Evolutionary conservation across 2,888 invertebrate species (phyloP).

Genomic region (Limnephilus marmoratus): DNA sequence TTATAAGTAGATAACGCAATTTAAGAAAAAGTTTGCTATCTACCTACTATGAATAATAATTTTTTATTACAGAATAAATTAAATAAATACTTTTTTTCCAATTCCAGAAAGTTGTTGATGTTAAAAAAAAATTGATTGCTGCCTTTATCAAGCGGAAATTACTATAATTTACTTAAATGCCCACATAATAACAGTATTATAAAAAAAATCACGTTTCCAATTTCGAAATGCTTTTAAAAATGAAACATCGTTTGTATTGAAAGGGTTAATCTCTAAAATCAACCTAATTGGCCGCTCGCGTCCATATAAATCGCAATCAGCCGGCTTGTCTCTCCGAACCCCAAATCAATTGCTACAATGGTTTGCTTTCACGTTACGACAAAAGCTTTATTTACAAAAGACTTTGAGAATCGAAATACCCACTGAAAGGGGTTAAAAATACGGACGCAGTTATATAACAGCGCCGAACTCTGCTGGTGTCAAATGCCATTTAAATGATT

Average conservation of each 20-base stretch:
- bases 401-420: background rate
- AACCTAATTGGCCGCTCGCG: background rate
- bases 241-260: background rate
- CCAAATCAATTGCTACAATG: slow-evolving; percentile 4
- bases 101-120: background rate
- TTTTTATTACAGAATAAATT: too few relatives aligned
- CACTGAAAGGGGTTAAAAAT: background rate
- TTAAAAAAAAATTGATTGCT: too few relatives aligned
- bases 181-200: too few relatives aligned
- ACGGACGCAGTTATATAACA: background rate
- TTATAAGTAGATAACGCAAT: too few relatives aligned
- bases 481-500: background rate
- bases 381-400: slow-evolving; percentile 4
- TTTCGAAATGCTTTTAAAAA: background rate
- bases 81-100: background rate
- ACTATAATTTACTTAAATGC: too few relatives aligned
- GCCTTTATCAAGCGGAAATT: too few relatives aligned
- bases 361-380: background rate
- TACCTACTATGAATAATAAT: too few relatives aligned
- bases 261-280: slow-evolving; percentile 1
- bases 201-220: too few relatives aligned
- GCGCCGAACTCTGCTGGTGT: background rate
- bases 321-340: background rate
- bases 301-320: background rate
- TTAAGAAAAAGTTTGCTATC: too few relatives aligned